Evolutionary conservation across 2,797 vertebrate species (phyloP).

Genomic region (Neostethus bicornis): DNA sequence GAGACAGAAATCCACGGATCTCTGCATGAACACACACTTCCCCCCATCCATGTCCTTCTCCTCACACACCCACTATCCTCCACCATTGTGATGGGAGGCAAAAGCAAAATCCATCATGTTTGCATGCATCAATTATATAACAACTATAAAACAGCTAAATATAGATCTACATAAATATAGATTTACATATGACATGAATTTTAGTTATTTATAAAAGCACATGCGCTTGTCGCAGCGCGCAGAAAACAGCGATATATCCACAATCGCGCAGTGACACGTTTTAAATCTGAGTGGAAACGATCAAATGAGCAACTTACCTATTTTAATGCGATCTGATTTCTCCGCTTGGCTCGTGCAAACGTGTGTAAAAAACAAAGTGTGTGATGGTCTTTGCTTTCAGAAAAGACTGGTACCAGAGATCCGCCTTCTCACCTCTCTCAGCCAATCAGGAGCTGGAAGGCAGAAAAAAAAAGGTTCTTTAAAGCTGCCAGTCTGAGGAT

Average conservation of each 20-base stretch:
- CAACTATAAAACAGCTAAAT: constrained; percentile 9
- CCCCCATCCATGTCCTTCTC: not conserved
- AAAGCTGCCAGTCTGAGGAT: constrained; percentile 35
- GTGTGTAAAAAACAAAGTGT: constrained; percentile 29
- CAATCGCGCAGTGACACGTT: constrained; percentile 30
- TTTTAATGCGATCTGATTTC: constrained; percentile 40
- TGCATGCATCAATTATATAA: no score
- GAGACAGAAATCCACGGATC: constrained; percentile 63
- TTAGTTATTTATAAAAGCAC: constrained; percentile 17
- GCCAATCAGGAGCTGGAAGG: constrained; percentile 58
- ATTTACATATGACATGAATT: constrained; percentile 24
- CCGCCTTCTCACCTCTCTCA: constrained; percentile 44
- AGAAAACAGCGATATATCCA: constrained; percentile 8
- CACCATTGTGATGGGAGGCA: constrained; percentile 34
- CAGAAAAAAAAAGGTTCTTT: constrained; percentile 10
- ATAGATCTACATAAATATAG: constrained; percentile 19
- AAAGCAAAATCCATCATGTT: no score
- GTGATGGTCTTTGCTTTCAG: constrained; percentile 51
- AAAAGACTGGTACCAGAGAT: constrained; percentile 58
- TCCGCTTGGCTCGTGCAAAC: constrained; percentile 12
- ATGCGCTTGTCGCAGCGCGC: constrained; percentile 26
- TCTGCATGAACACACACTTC: constrained; percentile 41
- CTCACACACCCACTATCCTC: constrained; percentile 61
- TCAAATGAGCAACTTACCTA: constrained; percentile 60
- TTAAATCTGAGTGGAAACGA: not conserved